Evolutionary conservation across 2,888 invertebrate genomes (phyloP), one percentile per base, ranked within the genome.

Genomic region (Prionchulus punctatus): DNA sequence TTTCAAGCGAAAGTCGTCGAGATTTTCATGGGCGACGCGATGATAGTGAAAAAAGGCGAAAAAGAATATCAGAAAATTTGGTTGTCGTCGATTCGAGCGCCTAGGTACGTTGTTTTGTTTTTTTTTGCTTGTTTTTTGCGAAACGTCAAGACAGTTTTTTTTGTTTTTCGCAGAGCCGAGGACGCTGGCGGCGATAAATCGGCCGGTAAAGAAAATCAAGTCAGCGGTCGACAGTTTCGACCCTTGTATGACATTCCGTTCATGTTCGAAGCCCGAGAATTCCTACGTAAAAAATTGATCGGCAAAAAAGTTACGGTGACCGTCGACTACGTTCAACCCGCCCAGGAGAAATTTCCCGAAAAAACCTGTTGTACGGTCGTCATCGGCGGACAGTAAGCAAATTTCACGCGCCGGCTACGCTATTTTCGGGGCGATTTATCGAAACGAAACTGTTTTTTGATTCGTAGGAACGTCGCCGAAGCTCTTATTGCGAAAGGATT

Each of bases 201-300:
- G 21, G 12, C 56, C 23, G 50, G 55, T 7, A n/a, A 23, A 4
- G 28, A 54, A 18, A 47, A 48, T n/a, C 30, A 27, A 48, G 31
- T 26, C 3, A 30, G 53, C 43, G 47, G 31, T 7, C 51, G 60
- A 51, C 57, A 60, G 60, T 85, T 81, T 71, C 82, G 89, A 66
- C 90, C 94, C 0, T 79, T 98, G 0, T 99, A 96, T 71, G 98
- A 99, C 71, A 86, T 96, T 68, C 98, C 98, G 1, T 91, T 86
- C 81, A 88, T 98, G 89, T 94, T 85, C 71, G 98, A 99, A 73
- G 92, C 94, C 0, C 81, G 98, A 54, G 98, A 99, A 75, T 96
- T 86, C 71, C 77, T 99, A 42, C 80, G 98, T 47, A 94, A 92
- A 71, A 90, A 91, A 70, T 77, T 98, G 18, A 83, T 98, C 66